Evolutionary conservation across 1,140 invertebrate species (phyloP).

Genomic region (Lordiphosa collinella): DNA sequence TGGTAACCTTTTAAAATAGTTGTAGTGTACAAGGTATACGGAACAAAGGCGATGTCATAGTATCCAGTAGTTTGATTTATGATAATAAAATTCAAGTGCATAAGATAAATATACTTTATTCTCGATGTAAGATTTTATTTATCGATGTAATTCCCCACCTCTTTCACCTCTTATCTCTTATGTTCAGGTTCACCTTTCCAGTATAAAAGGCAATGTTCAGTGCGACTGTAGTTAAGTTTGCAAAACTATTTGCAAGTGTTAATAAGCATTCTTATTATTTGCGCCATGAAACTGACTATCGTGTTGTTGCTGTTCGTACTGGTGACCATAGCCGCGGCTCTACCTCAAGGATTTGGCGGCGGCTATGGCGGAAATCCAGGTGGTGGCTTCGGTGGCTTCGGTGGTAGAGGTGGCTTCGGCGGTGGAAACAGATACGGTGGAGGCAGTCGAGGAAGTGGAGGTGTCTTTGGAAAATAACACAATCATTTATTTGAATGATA

Average conservation of each 20-base stretch:
- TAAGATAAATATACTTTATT: no score
- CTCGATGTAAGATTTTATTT: no score
- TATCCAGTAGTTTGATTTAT: no score
- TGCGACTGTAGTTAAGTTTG: slow-evolving; percentile 23
- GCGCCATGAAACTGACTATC: slow-evolving; percentile 45
- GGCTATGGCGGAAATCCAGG: slow-evolving; percentile 6
- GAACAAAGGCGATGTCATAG: no score
- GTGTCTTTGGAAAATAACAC: not conserved
- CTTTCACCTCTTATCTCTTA: no score
- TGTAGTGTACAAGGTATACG: no score
- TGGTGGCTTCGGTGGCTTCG: not conserved
- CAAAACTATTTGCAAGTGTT: slow-evolving; percentile 15
- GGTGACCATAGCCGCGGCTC: slow-evolving; percentile 37
- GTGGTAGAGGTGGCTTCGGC: not conserved
- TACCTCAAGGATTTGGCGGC: slow-evolving; percentile 15
- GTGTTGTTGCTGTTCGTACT: slow-evolving; percentile 22
- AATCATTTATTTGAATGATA: no score
- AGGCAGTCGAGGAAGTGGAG: no score
- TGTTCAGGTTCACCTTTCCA: not conserved
- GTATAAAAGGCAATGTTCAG: slow-evolving; percentile 31
- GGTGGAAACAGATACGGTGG: not conserved
- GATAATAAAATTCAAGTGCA: no score
- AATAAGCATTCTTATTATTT: not conserved
- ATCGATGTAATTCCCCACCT: no score
- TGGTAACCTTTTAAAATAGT: no score